Percentiles rank a stretch among this genome's conserved stretches.
Evolutionary conservation across 2,113 vertebrate species (phyloP).

Genomic region (Parotia lawesii): DNA sequence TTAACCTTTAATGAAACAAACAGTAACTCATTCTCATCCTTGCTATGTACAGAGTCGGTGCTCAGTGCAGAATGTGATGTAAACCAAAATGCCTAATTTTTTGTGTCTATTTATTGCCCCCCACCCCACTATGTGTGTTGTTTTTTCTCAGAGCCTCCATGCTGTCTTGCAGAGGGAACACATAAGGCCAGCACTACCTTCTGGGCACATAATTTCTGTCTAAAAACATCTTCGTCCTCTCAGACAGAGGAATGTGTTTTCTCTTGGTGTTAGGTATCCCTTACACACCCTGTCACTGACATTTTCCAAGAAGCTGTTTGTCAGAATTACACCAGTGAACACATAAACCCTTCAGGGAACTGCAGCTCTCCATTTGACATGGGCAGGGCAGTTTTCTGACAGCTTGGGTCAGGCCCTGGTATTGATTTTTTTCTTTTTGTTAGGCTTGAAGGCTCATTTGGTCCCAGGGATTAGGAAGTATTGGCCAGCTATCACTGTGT

Average conservation of each 20-base stretch:
- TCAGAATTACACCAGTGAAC: neutral
- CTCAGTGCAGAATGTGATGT: neutral
- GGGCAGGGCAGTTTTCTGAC: neutral
- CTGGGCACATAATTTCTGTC: neutral
- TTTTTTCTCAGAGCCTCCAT: neutral
- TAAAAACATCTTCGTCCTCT: neutral
- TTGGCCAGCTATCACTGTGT: neutral
- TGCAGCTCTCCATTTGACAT: neutral
- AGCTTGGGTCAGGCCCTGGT: neutral
- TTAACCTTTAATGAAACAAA: neutral
- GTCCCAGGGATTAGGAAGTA: neutral
- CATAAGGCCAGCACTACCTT: neutral
- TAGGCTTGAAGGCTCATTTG: neutral
- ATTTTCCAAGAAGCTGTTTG: neutral
- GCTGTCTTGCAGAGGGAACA: neutral
- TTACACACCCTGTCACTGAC: neutral
- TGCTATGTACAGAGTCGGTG: neutral
- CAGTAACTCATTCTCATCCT: neutral
- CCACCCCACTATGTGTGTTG: rapidly evolving
- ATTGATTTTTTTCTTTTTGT: neutral
- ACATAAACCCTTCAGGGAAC: neutral
- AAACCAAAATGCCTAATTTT: neutral
- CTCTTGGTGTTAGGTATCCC: neutral
- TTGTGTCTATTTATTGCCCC: neutral
- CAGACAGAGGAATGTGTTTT: constrained; percentile 26